A percentile compares a stretch with the other conserved stretches of the same genome.
Conservation (phyloP, 2,888 invertebrate genomes). For the Tachystola acroxantha region DNA sequence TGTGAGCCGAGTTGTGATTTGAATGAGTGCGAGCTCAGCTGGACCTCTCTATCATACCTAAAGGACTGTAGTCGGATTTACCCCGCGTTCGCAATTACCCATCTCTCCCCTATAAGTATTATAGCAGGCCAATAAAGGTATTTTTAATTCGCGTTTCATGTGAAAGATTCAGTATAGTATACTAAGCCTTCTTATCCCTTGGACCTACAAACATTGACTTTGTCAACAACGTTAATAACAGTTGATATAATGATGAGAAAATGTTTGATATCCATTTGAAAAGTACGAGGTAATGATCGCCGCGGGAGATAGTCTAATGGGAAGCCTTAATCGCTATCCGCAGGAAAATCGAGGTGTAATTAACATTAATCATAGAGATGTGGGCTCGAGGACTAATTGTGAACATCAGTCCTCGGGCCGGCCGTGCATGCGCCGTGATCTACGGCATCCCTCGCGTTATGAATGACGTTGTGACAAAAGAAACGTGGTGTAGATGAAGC, state of each 20-base stretch:
- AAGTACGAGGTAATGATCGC: slow-evolving; percentile 50
- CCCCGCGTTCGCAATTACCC: too few species aligned
- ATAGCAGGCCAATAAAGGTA: too few species aligned
- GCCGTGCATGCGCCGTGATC: slow-evolving; percentile 24
- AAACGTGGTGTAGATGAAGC: slow-evolving; percentile 46
- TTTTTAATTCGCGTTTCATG: too few species aligned
- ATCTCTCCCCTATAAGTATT: too few species aligned
- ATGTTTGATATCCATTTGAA: slow-evolving; percentile 15
- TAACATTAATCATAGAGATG: slow-evolving; percentile 69
- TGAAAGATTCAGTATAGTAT: too few species aligned
- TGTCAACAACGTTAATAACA: too few species aligned
- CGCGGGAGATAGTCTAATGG: slow-evolving; percentile 56
- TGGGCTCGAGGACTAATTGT: slow-evolving; percentile 56
- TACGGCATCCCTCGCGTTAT: slow-evolving; percentile 28
- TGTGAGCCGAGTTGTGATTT: too few species aligned
- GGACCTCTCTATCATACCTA: too few species aligned
- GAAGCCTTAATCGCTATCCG: slow-evolving; percentile 56
- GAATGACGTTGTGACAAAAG: slow-evolving; percentile 49
- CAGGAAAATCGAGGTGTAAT: slow-evolving; percentile 61
- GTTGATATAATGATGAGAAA: slow-evolving; percentile 4
- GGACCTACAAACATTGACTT: too few species aligned
- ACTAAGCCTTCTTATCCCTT: too few species aligned
- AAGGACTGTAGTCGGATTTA: too few species aligned
- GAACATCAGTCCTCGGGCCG: slow-evolving; percentile 41
- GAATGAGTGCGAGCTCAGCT: too few species aligned